These are phyloP conservation scores for Clivina fossor DNA, from an alignment of 2,888 invertebrate species.

Conservation along the genomic window DNA sequence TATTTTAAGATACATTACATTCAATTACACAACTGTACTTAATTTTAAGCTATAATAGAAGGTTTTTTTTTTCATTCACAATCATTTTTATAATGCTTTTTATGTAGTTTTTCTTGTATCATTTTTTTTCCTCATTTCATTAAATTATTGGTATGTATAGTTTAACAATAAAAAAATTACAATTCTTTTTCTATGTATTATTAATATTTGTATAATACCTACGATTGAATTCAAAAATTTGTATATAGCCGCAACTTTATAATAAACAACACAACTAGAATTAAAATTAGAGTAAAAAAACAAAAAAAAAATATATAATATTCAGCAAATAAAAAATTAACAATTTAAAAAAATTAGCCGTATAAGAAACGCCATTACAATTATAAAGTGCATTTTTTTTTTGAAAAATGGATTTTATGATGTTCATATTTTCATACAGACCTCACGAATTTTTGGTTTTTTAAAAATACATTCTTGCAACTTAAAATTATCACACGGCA, in stretches of 20 bases:
- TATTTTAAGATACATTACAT: conserved; percentile 33
- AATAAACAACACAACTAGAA: conserved; percentile 22
- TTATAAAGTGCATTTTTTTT: too few relatives aligned
- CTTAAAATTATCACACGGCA: too few relatives aligned
- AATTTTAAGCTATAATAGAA: conserved; percentile 32
- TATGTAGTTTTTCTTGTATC: conserved; percentile 10
- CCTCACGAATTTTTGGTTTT: too few relatives aligned
- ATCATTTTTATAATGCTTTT: conserved; percentile 31
- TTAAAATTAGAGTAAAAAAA: conserved; percentile 13
- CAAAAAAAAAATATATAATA: conserved; percentile 19
- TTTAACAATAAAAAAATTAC: conserved; percentile 35
- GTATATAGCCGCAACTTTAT: conserved; percentile 21
- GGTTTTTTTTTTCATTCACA: conserved; percentile 26
- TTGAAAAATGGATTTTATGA: too few relatives aligned
- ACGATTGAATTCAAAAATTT: conserved; percentile 28
- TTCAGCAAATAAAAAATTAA: conserved; percentile 12
- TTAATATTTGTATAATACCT: conserved; percentile 29
- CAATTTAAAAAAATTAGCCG: conserved; percentile 15
- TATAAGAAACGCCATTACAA: conserved; percentile 17
- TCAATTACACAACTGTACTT: conserved; percentile 33
- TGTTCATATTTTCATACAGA: too few relatives aligned
- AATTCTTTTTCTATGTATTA: conserved; percentile 30
- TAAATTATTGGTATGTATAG: conserved; percentile 32
- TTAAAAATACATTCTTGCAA: too few relatives aligned
- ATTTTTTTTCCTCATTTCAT: conserved; percentile 6